Conservation (phyloP, 2,797 vertebrate species). For the Poeciliopsis infans region DNA sequence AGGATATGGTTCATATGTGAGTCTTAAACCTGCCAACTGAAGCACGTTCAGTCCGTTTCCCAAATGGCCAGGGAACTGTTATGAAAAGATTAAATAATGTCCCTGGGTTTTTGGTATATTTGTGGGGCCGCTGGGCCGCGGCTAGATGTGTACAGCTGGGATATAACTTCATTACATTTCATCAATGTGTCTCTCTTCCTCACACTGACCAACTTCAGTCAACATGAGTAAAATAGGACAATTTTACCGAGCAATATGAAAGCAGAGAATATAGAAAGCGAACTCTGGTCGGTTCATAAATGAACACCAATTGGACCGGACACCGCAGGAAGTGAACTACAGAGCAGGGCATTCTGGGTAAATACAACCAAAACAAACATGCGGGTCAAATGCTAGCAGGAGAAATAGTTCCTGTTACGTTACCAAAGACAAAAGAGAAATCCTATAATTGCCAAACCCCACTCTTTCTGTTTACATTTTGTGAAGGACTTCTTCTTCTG, state of each 20-base stretch:
- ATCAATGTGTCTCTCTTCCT: slow-evolving; percentile 1
- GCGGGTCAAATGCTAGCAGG: too few relatives aligned
- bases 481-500: too few relatives aligned
- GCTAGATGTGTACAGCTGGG: slow-evolving; percentile 4
- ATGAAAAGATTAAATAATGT: slow-evolving; percentile 47
- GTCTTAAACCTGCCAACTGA: slow-evolving; percentile 49
- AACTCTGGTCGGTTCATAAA: too few relatives aligned
- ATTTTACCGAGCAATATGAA: background rate
- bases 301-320: too few relatives aligned
- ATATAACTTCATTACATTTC: slow-evolving; percentile 28
- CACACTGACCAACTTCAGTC: background rate
- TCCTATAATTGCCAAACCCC: too few relatives aligned
- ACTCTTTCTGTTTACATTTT: too few relatives aligned
- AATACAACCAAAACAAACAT: too few relatives aligned
- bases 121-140: slow-evolving; percentile 24
- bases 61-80: slow-evolving; percentile 27
- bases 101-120: slow-evolving; percentile 44
- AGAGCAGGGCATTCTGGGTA: too few relatives aligned
- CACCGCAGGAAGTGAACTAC: too few relatives aligned
- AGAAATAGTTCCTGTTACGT: too few relatives aligned
- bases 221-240: background rate
- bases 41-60: slow-evolving; percentile 36
- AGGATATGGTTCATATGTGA: slow-evolving; percentile 22
- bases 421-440: too few relatives aligned
- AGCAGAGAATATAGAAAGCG: background rate